Base-by-base conservation (phyloP, 2,113 vertebrate species). In the Catagonus wagneri region DNA sequence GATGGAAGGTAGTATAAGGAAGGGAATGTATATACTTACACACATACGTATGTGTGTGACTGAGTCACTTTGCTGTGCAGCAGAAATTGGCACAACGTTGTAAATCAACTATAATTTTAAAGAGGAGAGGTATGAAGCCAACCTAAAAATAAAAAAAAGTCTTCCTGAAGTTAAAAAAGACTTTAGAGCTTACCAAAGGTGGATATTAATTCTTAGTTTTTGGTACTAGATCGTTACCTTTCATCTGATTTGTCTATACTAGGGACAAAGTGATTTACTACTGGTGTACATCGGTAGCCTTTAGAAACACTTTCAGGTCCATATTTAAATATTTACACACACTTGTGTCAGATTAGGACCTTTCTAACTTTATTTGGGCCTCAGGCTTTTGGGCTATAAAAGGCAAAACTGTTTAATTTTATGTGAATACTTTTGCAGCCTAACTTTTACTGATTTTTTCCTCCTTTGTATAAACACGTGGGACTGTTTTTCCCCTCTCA, bases 331-430 rank as follows among this genome's bases (percentile, higher is more conserved):
- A 89, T 56, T 34, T 84, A 9, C 79, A 50, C 63, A 44, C 56
- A 20, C 20, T 81, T 14, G 13, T 32, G 34, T 79, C 25, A 52
- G 12, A 56, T 36, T 75, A 61, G 27, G 27, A 27, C 16, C 8
- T 83, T 69, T 91, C 52, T 39, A 8, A 71, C 32, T 75, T 63
- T 85, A 61, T 84, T 78, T 89, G 25, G 13, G 3, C 52, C 20
- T 78, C 11, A 9, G 16, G 32, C 15, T 16, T 96, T 85, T 66
- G 79, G 71, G 50, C 15, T 84, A 10, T 27, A 78, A 87, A 17
- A 69, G 56, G 29, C 34, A 93, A 87, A 86, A 95, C 29, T 69
- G 6, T 83, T 83, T n/a, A 69, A 75, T 89, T 86, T 81, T 69
- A 44, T 65, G 68, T 80, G 34, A 71, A 19, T 83, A 29, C 29